A percentile compares a stretch with the other conserved stretches of the same genome.
Evolutionary conservation across 2,888 invertebrate genomes (phyloP).

Genomic region (Lagria hirta): DNA sequence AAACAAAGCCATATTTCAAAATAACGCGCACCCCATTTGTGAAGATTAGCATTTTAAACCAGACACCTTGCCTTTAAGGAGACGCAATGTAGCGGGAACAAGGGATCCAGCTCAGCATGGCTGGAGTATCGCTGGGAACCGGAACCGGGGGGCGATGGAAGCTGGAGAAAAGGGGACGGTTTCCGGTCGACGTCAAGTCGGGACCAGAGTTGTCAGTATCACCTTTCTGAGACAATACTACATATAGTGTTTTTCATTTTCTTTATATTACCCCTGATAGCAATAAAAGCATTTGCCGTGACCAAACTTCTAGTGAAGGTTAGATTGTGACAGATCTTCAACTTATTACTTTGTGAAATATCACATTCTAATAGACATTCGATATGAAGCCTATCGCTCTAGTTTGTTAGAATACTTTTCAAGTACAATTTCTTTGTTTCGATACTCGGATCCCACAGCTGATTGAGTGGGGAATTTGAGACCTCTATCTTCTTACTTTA

Average conservation of each 20-base stretch:
- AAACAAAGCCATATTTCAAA: slow-evolving; percentile 57
- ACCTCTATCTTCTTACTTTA: slow-evolving; percentile 42
- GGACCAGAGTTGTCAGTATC: slow-evolving; percentile 52
- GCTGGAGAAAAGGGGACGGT: slow-evolving; percentile 36
- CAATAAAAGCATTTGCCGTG: slow-evolving; percentile 87
- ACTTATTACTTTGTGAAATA: slow-evolving; percentile 44
- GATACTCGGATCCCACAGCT: slow-evolving; percentile 51
- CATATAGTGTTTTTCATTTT: slow-evolving; percentile 80
- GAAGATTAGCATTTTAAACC: slow-evolving; percentile 58
- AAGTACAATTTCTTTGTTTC: slow-evolving; percentile 53
- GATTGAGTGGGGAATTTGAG: slow-evolving; percentile 54
- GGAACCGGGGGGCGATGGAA: slow-evolving; percentile 41
- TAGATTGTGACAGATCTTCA: slow-evolving; percentile 53
- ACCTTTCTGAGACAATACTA: slow-evolving; percentile 53
- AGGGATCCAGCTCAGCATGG: too few species aligned
- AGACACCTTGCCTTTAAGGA: slow-evolving; percentile 56
- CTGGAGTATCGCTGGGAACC: slow-evolving; percentile 38
- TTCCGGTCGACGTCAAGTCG: slow-evolving; percentile 48
- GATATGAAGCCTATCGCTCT: slow-evolving; percentile 52
- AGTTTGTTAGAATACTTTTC: slow-evolving; percentile 52
- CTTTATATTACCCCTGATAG: slow-evolving; percentile 84
- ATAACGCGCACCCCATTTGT: slow-evolving; percentile 57
- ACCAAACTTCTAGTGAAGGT: slow-evolving; percentile 66
- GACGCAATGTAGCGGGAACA: slow-evolving; percentile 50
- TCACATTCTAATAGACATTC: slow-evolving; percentile 48